These are phyloP conservation scores for Thereuonema tuberculata DNA, from an alignment of 1,140 invertebrate species.

Conservation along the genomic window DNA sequence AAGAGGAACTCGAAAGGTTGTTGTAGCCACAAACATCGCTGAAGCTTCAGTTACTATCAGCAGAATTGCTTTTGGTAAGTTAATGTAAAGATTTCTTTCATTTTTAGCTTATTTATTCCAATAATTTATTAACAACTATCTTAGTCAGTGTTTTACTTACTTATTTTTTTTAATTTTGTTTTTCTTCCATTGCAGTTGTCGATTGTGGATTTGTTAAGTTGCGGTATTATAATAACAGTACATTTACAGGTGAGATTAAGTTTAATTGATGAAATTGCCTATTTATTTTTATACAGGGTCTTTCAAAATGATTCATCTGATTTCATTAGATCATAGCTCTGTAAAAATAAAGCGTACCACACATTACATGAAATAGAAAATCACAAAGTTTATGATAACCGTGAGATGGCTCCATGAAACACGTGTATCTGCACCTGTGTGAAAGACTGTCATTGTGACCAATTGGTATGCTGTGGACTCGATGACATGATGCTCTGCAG, in stretches of 20 bases:
- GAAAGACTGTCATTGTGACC: no score
- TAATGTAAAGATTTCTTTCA: not conserved
- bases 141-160: not conserved
- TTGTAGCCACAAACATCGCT: constrained; percentile 93
- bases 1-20: constrained; percentile 65
- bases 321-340: no score
- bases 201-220: constrained; percentile 97
- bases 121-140: constrained; percentile 5
- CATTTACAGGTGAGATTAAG: constrained; percentile 46
- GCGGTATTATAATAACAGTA: constrained; percentile 70
- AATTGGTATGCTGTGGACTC: no score
- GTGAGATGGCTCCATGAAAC: no score
- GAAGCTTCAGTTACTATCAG: constrained; percentile 89
- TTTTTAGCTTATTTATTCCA: not conserved
- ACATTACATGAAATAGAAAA: no score
- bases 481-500: no score
- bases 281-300: no score
- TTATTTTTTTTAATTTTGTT: not conserved
- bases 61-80: constrained; percentile 73
- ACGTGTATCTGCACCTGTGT: no score
- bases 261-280: no score
- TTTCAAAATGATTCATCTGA: no score
- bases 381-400: no score
- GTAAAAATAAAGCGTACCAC: no score
- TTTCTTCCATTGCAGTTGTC: constrained; percentile 51